phyloP scores from a whole-genome alignment of 1,140 invertebrate species.

The Dysdera silvatica region DNA sequence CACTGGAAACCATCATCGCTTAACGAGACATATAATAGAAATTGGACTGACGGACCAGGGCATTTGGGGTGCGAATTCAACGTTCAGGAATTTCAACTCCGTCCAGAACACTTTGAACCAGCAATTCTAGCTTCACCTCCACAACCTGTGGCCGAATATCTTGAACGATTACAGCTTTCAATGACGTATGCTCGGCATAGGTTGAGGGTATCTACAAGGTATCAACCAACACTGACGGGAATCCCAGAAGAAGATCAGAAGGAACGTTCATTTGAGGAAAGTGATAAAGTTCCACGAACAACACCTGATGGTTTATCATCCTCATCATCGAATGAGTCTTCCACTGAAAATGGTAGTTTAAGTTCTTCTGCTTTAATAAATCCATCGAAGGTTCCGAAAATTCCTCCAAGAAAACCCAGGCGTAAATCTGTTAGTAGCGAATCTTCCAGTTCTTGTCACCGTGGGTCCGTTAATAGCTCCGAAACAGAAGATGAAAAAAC shows the following conservation, averaged over 20 bases:
- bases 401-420: slow-evolving; percentile 21
- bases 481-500: slow-evolving; percentile 18
- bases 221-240: slow-evolving; percentile 63
- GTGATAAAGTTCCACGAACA: slow-evolving; percentile 7
- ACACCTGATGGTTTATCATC: slow-evolving; percentile 21
- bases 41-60: slow-evolving; percentile 20
- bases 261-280: slow-evolving; percentile 12
- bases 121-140: slow-evolving; percentile 74
- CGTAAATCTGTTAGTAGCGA: background rate
- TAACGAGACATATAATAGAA: slow-evolving; percentile 21
- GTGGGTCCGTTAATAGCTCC: background rate
- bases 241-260: slow-evolving; percentile 66
- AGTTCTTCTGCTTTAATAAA: no score
- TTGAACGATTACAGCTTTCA: slow-evolving; percentile 75
- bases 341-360: background rate
- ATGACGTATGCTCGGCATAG: slow-evolving; percentile 80
- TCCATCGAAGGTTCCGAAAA: slow-evolving; percentile 4
- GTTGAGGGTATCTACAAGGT: slow-evolving; percentile 66
- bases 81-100: slow-evolving; percentile 55
- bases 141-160: slow-evolving; percentile 73
- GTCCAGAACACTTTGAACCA: slow-evolving; percentile 78
- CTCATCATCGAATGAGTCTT: slow-evolving; percentile 12
- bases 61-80: slow-evolving; percentile 18
- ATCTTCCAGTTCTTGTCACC: background rate
- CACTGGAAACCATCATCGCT: slow-evolving; percentile 14